Conservation (phyloP, 2,888 invertebrate genomes). For the Agrotis puta region DNA sequence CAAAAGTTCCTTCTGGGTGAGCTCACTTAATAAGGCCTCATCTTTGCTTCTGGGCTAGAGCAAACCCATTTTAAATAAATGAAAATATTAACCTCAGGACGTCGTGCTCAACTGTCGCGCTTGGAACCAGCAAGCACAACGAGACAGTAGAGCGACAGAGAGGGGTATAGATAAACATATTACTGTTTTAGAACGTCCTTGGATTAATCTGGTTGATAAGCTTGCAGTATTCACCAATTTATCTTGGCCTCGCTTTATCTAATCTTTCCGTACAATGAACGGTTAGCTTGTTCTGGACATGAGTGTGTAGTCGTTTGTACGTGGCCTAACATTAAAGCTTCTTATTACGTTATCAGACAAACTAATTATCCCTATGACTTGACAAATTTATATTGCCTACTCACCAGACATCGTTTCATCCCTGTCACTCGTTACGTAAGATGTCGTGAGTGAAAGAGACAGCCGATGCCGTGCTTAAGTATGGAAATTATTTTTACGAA, state of each 20-base stretch:
- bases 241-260: no score
- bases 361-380: slow-evolving; percentile 64
- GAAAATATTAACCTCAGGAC: no score
- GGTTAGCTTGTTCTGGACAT: no score
- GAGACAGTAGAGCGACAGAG: no score
- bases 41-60: no score
- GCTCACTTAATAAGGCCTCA: no score
- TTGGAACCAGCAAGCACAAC: no score
- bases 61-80: no score
- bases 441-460: slow-evolving; percentile 25
- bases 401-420: slow-evolving; percentile 43
- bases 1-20: no score
- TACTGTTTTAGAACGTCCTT: not conserved
- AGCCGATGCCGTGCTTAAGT: slow-evolving; percentile 7
- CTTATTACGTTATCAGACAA: slow-evolving; percentile 55
- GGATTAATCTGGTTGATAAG: not conserved
- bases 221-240: not conserved
- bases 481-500: slow-evolving; percentile 40
- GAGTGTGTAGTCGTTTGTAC: not conserved
- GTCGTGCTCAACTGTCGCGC: no score
- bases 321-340: slow-evolving; percentile 12
- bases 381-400: slow-evolving; percentile 45
- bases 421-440: slow-evolving; percentile 24
- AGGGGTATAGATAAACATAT: not conserved
- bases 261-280: no score